Base-by-base conservation (phyloP, 2,113 vertebrate genomes). In the Montifringilla adamsi region DNA sequence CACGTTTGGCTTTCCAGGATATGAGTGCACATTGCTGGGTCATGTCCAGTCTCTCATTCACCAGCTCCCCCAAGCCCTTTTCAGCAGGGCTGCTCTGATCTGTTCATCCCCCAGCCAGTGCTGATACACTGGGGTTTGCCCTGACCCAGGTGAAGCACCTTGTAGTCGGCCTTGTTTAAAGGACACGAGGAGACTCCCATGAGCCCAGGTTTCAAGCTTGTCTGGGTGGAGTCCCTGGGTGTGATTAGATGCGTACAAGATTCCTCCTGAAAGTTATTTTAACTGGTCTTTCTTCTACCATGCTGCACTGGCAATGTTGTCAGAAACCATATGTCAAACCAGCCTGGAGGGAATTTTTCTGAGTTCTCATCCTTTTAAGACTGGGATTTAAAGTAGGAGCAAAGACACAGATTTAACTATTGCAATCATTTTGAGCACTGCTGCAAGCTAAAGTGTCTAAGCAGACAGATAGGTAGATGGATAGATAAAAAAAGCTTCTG, bases 281-380 rank as follows among this genome's bases (percentile, higher is more conserved):
- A 68, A 33, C 37, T 62, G 14, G 50, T 72, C 44, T 84, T 72
- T 83, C 50, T 83, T 83, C 74, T 11, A 87, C 27, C 33, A 28
- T 69, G 49, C 31, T 87, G 31, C 63, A 24, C 37, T 82, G 78
- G 43, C 41, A 55, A 2, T 76, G 37, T 59, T 94, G 58, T 91
- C 59, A 74, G 82, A 83, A 87, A 85, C 24, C 21, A 20, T 83
- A 72, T 75, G 80, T 78, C 91, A 94, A 59, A 75, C 15, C 28
- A 90, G 44, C 56, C 84, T 84, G 41, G n/a, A 85, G 62, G 62
- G 90, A 92, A 28, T 77, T 84, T 84, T 92, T 56, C 69, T 56
- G 53, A 58, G n/a, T 46, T 66, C 47, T 96, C 66, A 90, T 82
- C 28, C 39, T 35, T 93, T 97, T 73, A 87, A 84, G 79, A 85